Evolutionary conservation across 2,888 invertebrate species (phyloP), one percentile per base, ranked within the genome.

Genomic region (Eucera pruinosa): DNA sequence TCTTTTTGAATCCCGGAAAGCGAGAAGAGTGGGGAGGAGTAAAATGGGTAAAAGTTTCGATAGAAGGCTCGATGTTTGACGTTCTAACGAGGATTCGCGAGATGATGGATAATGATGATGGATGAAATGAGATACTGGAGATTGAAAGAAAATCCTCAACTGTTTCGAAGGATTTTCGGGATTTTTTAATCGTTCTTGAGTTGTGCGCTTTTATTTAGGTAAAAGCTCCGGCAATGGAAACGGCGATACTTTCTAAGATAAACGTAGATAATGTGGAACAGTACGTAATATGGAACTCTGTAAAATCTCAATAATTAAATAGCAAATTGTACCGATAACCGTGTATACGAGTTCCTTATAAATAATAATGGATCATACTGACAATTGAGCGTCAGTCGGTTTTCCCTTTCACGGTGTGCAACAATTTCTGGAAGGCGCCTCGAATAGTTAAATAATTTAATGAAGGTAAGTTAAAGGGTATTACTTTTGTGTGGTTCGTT

Each of bases 51-150:
- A 18, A 33, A 64, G 45, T 43, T 65, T 65, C 25, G 23, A 13
- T n/a, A n/a, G n/a, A n/a, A n/a, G n/a, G n/a, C 43, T 20, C 41
- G 72, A 20, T 54, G 73, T 60, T 61, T 30, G 65, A 45, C 67
- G 67, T 57, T 57, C 41, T 58, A 20, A 47, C 47, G 30, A 45
- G 43, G 64, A 60, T 48, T 25, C 45, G 48, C 41, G 45, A 39
- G 54, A 36, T 48, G 72, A 55, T 27, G 72, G 78, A 78, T 72
- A 66, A 61, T 48, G 65, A 78, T 66, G 41, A 65, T 61, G 58
- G 47, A 54, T 54, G 55, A 39, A 61, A 61, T 55, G 67, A 9
- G n/a, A 39, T 15, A 3, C n/a, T 11, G 11, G 15, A 18, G 9
- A 6, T 15, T 13, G 11, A 39, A 36, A 33, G 9, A 36, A 39